Evolutionary conservation across 2,797 vertebrate species (phyloP), one percentile per base, ranked within the genome.

Genomic region (Euphonia xanthogaster): DNA sequence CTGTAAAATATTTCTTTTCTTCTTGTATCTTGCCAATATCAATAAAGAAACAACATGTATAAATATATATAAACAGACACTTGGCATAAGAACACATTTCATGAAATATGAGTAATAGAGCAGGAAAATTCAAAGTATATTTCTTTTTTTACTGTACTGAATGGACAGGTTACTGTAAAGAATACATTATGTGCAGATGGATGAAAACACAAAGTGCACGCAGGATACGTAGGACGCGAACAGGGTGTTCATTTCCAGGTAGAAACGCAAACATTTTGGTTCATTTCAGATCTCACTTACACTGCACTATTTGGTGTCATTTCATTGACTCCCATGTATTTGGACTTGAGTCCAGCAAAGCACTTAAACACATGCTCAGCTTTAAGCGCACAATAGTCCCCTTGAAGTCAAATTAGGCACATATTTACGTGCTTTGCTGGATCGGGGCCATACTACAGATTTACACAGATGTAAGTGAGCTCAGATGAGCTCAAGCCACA

Each of bases 381-480:
- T 95, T 70, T 96, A 95, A 94, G 93, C 70, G 67, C 82, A 94
- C 96, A 97, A 96, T 96, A 94, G 95, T 92, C 88, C 92, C 95
- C 95, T 96, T 97, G 95, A 97, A 96, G 94, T 96, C 95, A 95
- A 96, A 95, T 95, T 96, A 96, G 95, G 94, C 96, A 96, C 95
- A 96, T 95, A 93, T 96, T 97, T 96, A 97, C 93, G 62, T 96
- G 96, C 94, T 89, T 91, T 88, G 81, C 96, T 96, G 95, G 94
- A 96, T 37, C 28, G 0, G 89, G 93, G 96, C 96, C 96, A 97
- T 95, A 93, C 94, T 96, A 95, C 96, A 96, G 96, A 96, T 96
- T 97, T 97, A 96, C 96, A 94, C 96, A 96, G 96, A 96, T 96
- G 96, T 97, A 96, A 97, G 96, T 88, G 95, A 97, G 93, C 96